A percentile compares a stretch with the other conserved stretches of the same genome.
Evolutionary conservation across 2,113 vertebrate species (phyloP).

Genomic region (Aldabrachelys gigantea): DNA sequence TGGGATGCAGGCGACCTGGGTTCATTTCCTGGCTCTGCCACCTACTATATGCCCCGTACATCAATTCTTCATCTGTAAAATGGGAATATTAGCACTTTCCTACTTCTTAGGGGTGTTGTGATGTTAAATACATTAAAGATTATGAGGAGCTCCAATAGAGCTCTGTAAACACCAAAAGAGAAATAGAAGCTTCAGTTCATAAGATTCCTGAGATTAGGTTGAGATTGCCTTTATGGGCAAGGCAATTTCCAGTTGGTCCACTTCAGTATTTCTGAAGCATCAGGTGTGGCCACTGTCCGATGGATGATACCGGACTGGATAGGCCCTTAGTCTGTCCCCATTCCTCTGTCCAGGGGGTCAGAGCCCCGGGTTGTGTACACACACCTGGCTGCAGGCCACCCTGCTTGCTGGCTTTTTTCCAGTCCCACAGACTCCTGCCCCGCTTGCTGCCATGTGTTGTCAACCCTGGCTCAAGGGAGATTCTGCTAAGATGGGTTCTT

Average conservation of each 20-base stretch:
- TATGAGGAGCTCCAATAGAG: neutral
- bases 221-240: neutral
- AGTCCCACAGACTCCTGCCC: neutral
- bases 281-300: neutral
- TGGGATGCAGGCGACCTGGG: neutral
- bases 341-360: neutral
- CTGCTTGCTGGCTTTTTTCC: neutral
- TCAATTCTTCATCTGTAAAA: neutral
- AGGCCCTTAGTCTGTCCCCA: neutral
- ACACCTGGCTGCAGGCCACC: neutral
- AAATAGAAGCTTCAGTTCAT: neutral
- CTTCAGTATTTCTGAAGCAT: neutral
- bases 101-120: neutral
- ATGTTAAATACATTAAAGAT: rapidly evolving
- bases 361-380: rapidly evolving
- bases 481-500: neutral
- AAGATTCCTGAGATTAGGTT: neutral
- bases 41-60: neutral
- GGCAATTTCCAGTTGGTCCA: neutral
- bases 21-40: neutral
- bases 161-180: neutral
- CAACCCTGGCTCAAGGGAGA: neutral
- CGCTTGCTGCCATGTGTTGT: neutral
- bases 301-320: neutral
- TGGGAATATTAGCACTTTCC: neutral